phyloP scores from a whole-genome alignment of 35 echinoderm and acorn worm genomes.

The Lytechinus pictus region DNA sequence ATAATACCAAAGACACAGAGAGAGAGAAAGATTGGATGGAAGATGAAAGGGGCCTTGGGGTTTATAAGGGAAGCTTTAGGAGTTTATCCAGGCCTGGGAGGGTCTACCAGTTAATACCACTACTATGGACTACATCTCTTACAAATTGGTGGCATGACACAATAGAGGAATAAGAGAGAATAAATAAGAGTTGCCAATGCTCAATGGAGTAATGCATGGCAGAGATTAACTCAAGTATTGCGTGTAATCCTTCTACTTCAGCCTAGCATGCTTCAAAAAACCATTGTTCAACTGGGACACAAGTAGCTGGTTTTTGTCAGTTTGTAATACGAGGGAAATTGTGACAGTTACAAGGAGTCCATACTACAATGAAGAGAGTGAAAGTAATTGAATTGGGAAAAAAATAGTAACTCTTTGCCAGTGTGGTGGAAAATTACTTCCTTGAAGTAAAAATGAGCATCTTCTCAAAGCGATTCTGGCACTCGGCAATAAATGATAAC shows the following conservation, averaged over 20 bases:
- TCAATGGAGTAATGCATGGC: constrained; percentile 1
- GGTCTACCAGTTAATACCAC: background rate
- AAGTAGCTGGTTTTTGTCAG: constrained; percentile 1
- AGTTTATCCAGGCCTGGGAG: background rate
- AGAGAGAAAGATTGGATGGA: background rate
- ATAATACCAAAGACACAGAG: background rate
- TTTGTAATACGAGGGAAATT: background rate
- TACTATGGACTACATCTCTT: background rate
- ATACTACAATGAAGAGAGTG: background rate
- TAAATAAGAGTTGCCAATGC: background rate
- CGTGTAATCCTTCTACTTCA: background rate
- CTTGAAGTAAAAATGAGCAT: background rate
- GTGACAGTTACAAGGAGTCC: background rate
- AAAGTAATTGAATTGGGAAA: background rate
- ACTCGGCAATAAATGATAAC: background rate
- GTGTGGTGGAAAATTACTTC: background rate
- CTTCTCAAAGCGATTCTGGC: background rate
- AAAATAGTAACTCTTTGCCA: background rate
- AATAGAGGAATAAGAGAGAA: background rate
- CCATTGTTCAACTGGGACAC: background rate
- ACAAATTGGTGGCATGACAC: background rate
- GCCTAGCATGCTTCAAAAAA: background rate
- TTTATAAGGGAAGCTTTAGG: background rate
- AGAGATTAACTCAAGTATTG: constrained; percentile 8
- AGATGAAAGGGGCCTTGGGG: background rate